Percentiles rank a stretch among this genome's conserved stretches.
phyloP scores from a whole-genome alignment of 2,888 invertebrate genomes.

The Oxycera nigricornis region DNA sequence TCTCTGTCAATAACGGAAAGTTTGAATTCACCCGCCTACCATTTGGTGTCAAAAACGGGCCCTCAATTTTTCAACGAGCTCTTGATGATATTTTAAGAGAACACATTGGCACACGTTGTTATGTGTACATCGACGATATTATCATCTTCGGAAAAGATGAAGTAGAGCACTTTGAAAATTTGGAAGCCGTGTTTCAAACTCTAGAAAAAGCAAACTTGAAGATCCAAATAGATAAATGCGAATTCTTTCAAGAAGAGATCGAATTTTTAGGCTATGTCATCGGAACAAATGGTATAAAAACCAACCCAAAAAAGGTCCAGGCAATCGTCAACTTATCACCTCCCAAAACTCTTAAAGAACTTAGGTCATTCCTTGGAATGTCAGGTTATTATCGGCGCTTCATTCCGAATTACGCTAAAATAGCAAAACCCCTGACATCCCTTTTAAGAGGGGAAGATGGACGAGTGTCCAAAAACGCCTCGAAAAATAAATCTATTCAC shows the following conservation, averaged over 20 bases:
- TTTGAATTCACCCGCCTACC: background rate
- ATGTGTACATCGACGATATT: background rate
- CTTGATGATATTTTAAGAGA: conserved; percentile 21
- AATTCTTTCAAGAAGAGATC: background rate
- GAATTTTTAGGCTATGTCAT: too few relatives aligned
- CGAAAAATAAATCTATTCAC: background rate
- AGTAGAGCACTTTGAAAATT: background rate
- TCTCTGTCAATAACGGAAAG: conserved; percentile 17
- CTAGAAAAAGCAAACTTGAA: conserved; percentile 3
- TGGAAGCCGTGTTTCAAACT: background rate
- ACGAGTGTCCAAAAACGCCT: background rate
- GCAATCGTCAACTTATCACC: background rate
- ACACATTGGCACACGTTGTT: conserved; percentile 8
- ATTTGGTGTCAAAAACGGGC: background rate
- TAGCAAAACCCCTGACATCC: background rate
- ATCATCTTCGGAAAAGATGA: background rate
- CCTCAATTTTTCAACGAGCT: too few relatives aligned
- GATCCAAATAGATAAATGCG: too few relatives aligned
- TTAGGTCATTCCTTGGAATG: too few relatives aligned
- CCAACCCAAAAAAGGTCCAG: too few relatives aligned
- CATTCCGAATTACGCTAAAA: too few relatives aligned
- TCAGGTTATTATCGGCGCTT: too few relatives aligned
- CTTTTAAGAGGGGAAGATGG: conserved; percentile 9
- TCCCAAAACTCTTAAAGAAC: background rate
- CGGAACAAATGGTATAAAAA: too few relatives aligned